phyloP scores from a whole-genome alignment of 2,113 vertebrate species.

The Chamaea fasciata region DNA sequence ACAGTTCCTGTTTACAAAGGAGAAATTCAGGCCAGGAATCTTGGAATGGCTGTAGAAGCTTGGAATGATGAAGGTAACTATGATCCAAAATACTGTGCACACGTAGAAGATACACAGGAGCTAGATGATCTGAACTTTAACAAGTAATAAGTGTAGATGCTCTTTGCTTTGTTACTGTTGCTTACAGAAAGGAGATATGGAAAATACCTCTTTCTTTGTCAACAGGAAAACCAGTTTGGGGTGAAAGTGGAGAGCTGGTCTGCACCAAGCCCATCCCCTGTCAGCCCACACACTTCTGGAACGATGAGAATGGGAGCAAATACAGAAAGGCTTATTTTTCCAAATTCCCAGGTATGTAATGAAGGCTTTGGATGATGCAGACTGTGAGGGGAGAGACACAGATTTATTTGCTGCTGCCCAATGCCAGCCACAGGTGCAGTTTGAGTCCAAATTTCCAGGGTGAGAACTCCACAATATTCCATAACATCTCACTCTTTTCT shows the following conservation, averaged over 20 bases:
- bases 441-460: background rate
- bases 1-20: constrained; percentile 89
- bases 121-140: background rate
- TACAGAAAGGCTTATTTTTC: constrained; percentile 96
- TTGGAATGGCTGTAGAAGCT: constrained; percentile 91
- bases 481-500: background rate
- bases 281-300: constrained; percentile 97
- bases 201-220: background rate
- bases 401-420: background rate
- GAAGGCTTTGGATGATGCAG: background rate
- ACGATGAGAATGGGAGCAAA: constrained; percentile 89
- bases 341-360: constrained; percentile 80
- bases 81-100: background rate
- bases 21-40: constrained; percentile 93
- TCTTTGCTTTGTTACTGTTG: background rate
- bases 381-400: background rate
- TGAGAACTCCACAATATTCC: background rate
- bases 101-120: background rate
- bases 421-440: background rate
- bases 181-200: background rate
- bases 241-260: constrained; percentile 93
- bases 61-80: constrained; percentile 85
- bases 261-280: constrained; percentile 92
- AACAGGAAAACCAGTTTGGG: constrained; percentile 89
- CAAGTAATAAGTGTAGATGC: background rate